Base-by-base conservation (phyloP, 2,888 invertebrate genomes). In the Octodonta nipae region DNA sequence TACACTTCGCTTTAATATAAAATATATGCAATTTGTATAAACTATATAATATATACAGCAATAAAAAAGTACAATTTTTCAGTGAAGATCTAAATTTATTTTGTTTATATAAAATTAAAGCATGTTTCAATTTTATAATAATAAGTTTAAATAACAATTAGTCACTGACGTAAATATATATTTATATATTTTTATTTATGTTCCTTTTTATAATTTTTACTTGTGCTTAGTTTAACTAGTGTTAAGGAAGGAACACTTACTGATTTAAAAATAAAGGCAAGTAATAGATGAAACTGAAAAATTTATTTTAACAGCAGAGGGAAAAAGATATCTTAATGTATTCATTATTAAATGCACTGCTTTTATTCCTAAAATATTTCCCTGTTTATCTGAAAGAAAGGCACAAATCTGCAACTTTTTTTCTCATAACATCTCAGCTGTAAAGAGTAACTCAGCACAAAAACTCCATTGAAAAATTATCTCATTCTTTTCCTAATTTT, bases 151-250 rank as follows among this genome's bases (percentile, higher is more conserved):
- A 37, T 36, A 33, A 30, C 34, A 26, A 36, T 34, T 34, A 37
- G 35, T 36, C 34, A 35, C 37, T 38, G 35, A 35, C 26, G 37
- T 38, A 40, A 37, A 41, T 38, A 42, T 38, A 34, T 33, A 33
- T 40, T 34, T 16, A 34, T 36, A 33, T 32, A 42, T 34, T 36
- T 32, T 7, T 20, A 20, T 20, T 7, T 20, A 33, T 12, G 24
- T 15, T 13, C 13, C n/a, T 29, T 15, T n/a, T 17, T 7, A 22
- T 10, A 34, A 34, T 26, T 24, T 13, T 20, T 30, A 34, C 36
- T 35, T 37, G 41, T 42, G 41, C 39, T 31, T 36, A 30, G 17
- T 14, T 27, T 33, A 42, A 40, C 37, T 40, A 36, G 42, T 40
- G 40, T 34, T 32, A 14, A 6, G 6, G 20, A n/a, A 20, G 7